Evolutionary conservation across 2,113 vertebrate species (phyloP).

Genomic region (Agapornis roseicollis): DNA sequence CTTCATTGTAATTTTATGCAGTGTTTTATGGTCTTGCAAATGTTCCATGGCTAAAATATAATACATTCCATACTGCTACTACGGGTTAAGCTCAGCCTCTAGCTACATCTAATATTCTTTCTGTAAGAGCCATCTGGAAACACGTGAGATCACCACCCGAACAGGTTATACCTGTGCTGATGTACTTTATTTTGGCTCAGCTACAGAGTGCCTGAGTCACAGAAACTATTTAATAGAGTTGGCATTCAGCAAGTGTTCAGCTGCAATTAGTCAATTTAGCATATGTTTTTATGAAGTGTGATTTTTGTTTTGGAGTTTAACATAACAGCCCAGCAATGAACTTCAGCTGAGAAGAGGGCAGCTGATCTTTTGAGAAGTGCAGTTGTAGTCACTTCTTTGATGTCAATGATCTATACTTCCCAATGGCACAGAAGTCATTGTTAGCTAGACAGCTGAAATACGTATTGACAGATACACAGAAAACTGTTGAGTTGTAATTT

Average conservation of each 20-base stretch:
- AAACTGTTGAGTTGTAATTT: neutral
- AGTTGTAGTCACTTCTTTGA: neutral
- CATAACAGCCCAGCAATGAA: neutral
- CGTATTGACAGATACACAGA: neutral
- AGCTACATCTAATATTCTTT: neutral
- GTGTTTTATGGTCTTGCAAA: neutral
- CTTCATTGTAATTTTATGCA: neutral
- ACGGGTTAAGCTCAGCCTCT: neutral
- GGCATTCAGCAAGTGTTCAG: neutral
- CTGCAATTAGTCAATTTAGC: neutral
- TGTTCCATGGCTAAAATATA: neutral
- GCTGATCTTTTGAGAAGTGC: neutral
- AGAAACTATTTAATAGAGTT: neutral
- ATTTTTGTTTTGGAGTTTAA: neutral
- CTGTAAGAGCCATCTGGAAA: neutral
- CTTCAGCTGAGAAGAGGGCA: conserved; percentile 1
- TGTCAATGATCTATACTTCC: conserved; percentile 13
- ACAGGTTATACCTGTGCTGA: neutral
- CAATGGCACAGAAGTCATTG: neutral
- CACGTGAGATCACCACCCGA: neutral
- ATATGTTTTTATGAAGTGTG: neutral
- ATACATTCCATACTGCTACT: neutral
- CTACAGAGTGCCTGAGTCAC: neutral
- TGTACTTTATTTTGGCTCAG: neutral
- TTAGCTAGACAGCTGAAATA: conserved; percentile 3